Evolutionary conservation across 2,888 invertebrate species (phyloP), one percentile per base, ranked within the genome.

Genomic region (Stegana nigrithorax): DNA sequence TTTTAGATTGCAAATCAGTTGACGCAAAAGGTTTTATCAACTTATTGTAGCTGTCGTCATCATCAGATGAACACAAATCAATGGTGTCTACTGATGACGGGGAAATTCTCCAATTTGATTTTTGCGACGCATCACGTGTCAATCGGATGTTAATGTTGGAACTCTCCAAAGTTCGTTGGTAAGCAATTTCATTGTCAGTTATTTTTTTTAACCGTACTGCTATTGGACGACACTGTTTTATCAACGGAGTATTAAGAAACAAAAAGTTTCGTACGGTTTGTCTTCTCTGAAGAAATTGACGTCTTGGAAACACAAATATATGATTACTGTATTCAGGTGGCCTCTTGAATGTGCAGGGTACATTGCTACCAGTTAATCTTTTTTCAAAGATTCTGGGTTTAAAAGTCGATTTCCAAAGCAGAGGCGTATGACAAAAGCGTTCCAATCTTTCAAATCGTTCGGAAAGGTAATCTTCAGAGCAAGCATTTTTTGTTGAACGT

Each of bases 61-160:
- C 91, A 63, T 91, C 91, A 1, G 91, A 88, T 6, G 88, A 91
- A 82, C 91, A 91, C 78, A 91, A 87, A 81, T 91, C 90, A 72
- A 91, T 91, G 80, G 89, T 89, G 69, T 86, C 86, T 77, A 89
- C 83, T n/a, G 68, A 75, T 19, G 83, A 75, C 12, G 83, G 80
- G 10, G 83, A 83, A 66, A 84, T 84, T 66, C 84, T 81, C 84
- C 84, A 84, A 66, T 81, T 83, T 39, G 82, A 82, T 64, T 81
- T 83, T 19, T 77, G 73, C 32, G 83, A 77, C 66, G 79, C 78
- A 64, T 83, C 83, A 58, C 84, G 83, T 59, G 83, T 84, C 60
- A 84, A 70, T 73, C 83, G 83, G 60, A 84, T 84, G 67, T 82
- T 84, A 27, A 83, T 72, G 67, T 83, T 84, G 60, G 73, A 72